These are phyloP conservation scores for Mormyrops boulengeri DNA, from an alignment of 2,797 vertebrate species.

Conservation along the genomic window DNA sequence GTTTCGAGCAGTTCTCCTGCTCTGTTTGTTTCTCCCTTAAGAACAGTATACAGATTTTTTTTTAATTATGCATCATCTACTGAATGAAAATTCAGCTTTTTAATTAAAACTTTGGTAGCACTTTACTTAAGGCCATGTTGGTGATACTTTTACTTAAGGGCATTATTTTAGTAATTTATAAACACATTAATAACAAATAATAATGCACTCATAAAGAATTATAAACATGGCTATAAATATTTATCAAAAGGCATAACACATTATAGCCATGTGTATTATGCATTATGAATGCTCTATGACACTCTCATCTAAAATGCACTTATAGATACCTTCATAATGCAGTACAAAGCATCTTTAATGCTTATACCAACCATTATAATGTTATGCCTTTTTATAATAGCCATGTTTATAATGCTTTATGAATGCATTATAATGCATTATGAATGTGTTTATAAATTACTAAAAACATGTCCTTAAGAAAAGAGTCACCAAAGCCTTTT, in stretches of 20 bases:
- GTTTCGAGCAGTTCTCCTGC: neutral
- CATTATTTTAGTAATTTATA: neutral
- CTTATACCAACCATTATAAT: neutral
- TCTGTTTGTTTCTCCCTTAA: neutral
- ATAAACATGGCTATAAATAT: neutral
- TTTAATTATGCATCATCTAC: neutral
- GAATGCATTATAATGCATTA: neutral
- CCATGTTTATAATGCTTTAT: neutral
- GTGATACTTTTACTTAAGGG: neutral
- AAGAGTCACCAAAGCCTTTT: neutral
- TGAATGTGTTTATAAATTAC: neutral
- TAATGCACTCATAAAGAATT: neutral
- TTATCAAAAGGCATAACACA: neutral
- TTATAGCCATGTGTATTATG: neutral
- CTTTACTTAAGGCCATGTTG: neutral
- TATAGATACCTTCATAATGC: neutral
- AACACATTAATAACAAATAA: neutral
- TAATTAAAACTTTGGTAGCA: neutral
- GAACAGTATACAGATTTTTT: neutral
- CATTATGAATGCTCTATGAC: neutral
- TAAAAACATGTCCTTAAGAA: neutral
- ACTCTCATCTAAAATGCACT: neutral
- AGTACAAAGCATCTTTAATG: neutral
- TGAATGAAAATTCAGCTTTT: neutral
- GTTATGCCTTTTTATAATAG: neutral